These are phyloP conservation scores for Zele albiditarsus DNA, from an alignment of 2,888 invertebrate species.

Conservation along the genomic window DNA sequence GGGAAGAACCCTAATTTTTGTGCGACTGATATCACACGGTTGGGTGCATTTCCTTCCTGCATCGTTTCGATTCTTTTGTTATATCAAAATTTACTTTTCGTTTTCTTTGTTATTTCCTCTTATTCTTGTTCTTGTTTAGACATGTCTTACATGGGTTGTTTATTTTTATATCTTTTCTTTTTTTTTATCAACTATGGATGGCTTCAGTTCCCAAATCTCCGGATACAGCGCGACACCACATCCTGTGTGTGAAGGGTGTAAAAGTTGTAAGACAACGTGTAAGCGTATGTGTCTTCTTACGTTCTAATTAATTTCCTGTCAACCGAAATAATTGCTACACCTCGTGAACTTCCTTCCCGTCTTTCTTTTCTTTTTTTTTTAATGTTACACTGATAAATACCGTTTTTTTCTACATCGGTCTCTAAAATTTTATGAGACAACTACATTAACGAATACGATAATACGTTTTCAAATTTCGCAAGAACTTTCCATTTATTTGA, in stretches of 20 bases:
- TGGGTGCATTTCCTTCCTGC: conserved; percentile 62
- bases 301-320: conserved; percentile 61
- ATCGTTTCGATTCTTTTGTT: conserved; percentile 44
- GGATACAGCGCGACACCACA: conserved; percentile 56
- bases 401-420: conserved; percentile 1
- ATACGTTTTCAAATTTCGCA: background rate
- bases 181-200: conserved; percentile 32
- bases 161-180: background rate
- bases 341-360: conserved; percentile 36
- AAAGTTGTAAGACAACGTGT: conserved; percentile 47
- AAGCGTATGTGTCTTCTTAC: conserved; percentile 42
- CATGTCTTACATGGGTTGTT: conserved; percentile 33
- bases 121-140: conserved; percentile 54
- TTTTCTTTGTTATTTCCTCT: conserved; percentile 44
- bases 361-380: conserved; percentile 14
- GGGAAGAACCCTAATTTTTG: conserved; percentile 32
- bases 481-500: conserved; percentile 2
- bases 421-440: background rate
- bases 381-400: background rate
- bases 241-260: conserved; percentile 51
- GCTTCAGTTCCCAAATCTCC: conserved; percentile 47
- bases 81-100: conserved; percentile 45
- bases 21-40: conserved; percentile 50
- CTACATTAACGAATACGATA: background rate
- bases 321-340: conserved; percentile 25